Base-by-base conservation (phyloP, 2,113 vertebrate species). In the Oxyura jamaicensis region DNA sequence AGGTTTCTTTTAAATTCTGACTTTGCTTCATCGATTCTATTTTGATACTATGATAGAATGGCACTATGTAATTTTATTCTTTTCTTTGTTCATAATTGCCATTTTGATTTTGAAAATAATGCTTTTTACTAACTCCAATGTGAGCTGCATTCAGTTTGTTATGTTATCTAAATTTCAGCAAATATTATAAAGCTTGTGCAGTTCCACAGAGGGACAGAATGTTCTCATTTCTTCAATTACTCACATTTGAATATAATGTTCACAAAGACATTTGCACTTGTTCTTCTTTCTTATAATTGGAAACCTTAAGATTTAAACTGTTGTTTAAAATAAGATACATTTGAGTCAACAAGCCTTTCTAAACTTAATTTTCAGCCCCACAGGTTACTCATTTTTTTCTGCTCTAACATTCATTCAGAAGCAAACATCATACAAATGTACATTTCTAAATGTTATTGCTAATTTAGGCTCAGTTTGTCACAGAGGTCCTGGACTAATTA, bases 51-150 rank as follows among this genome's bases (percentile, higher is more conserved):
- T 42, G 93, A 90, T 86, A 93, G 92, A 90, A 78, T 73, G 56
- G 78, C 66, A 95, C 59, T 53, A 60, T 85, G 86, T 93, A 93
- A 96, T 96, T 95, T 94, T 67, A 56, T 65, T 96, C 82, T 91
- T 95, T 90, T 97, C 91, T 91, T 88, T 90, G 88, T 96, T 96
- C 83, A 86, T 97, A 97, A 98, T 97, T 96, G 93, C 83, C 88
- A 73, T 93, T 92, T 94, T 96, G 92, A 94, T 95, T 97, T 96
- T 95, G 93, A 97, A 97, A 97, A 97, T 96, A 97, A 97, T 93
- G 80, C 48, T 88, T 93, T 77, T 87, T 12, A 33, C 82, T 97
- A 95, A 95, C 93, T 91, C 94, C 95, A 95, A 35, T 94, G 93
- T 95, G 89, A 97, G 91, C 94, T 90, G 94, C 92, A 95, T 95